A percentile compares a stretch with the other conserved stretches of the same genome.
phyloP scores from a whole-genome alignment of 2,888 invertebrate species.

The Amphipoea lucens region DNA sequence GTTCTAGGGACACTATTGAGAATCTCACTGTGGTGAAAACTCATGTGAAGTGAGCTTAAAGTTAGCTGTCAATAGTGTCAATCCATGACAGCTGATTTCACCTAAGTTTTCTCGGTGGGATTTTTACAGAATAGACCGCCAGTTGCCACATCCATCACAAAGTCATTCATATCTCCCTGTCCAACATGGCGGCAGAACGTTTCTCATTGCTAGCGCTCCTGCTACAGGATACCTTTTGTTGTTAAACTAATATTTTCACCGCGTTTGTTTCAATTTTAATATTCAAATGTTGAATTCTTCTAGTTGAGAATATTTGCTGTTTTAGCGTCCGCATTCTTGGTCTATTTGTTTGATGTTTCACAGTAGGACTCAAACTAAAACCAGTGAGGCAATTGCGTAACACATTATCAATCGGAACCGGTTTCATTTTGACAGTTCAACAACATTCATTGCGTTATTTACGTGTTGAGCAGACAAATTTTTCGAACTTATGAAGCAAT shows the following conservation, averaged over 20 bases:
- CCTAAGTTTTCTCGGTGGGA: neutral
- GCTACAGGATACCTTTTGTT: constrained; percentile 69
- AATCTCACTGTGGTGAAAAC: too few relatives aligned
- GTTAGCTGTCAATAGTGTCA: too few relatives aligned
- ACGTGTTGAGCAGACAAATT: too few relatives aligned
- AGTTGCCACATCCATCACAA: neutral
- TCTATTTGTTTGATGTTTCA: neutral
- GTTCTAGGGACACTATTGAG: too few relatives aligned
- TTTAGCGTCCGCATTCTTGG: constrained; percentile 14
- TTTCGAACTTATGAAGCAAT: too few relatives aligned
- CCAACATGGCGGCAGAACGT: constrained; percentile 50
- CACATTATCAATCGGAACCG: too few relatives aligned
- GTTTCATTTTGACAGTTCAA: too few relatives aligned
- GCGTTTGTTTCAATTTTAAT: constrained; percentile 61
- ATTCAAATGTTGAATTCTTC: constrained; percentile 44
- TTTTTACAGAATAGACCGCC: too few relatives aligned
- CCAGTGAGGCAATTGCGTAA: too few relatives aligned
- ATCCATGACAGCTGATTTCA: neutral
- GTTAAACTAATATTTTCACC: constrained; percentile 65
- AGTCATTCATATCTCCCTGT: neutral
- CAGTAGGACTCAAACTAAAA: neutral
- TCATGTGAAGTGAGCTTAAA: too few relatives aligned
- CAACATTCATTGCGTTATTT: too few relatives aligned
- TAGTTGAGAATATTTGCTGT: constrained; percentile 17
- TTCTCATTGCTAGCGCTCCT: constrained; percentile 63